Evolutionary conservation across 2,113 vertebrate species (phyloP), one percentile per base, ranked within the genome.

Genomic region (Carettochelys insculpta): DNA sequence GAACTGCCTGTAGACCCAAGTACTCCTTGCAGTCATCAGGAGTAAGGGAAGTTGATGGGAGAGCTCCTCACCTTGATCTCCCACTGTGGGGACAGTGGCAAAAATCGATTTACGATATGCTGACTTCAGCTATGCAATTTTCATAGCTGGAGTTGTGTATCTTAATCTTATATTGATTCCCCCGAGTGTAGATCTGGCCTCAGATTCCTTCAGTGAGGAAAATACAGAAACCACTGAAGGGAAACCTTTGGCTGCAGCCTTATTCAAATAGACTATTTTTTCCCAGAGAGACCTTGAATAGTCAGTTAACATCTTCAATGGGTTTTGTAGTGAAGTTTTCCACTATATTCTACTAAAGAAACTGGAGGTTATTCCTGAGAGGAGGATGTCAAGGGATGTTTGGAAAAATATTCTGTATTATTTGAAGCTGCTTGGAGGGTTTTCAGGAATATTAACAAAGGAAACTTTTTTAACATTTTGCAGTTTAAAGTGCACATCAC

Each of bases 401-500:
- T 87, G 14, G 80, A 29, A 83, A 90, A 87, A 82, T 48, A 27
- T 12, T 73, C 2, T 68, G 19, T 47, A 25, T 65, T 48, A 13
- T 38, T 27, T 84, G 43, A 68, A 54, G 50, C 20, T 75, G 34
- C 52, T 73, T 52, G 34, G 53, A 88, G 75, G 11, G 14, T 79
- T 86, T 93, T 34, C 53, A 77, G 77, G 89, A 85, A 82, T 86
- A 88, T 85, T 85, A 65, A 38, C 43, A 54, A 91, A 86, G 54
- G n/a, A 83, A 54, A 58, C 22, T 11, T 85, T 27, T 7, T 51
- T 84, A 27, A 80, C 41, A 76, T 83, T 82, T 45, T 25, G 51
- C 79, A 79, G 85, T 27, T 84, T 25, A 83, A 83, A 75, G 79
- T 90, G 50, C 27, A 4, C 45, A 3, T 29, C 89, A 38, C 77